Conservation (phyloP, 2,797 vertebrate genomes). For the Holocentrus rufus region DNA sequence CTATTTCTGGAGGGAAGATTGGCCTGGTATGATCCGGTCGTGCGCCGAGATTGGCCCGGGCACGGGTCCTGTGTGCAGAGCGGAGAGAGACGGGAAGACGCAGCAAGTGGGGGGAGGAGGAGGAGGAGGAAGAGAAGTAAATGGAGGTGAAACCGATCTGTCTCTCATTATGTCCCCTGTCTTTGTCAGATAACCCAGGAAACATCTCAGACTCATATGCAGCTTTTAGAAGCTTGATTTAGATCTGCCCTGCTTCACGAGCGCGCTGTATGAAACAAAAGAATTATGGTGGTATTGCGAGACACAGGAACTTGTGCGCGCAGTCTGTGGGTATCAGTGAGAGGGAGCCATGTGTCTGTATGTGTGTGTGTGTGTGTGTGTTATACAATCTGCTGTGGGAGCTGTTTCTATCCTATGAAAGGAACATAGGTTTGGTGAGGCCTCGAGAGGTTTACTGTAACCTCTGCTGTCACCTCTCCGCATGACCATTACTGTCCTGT, state of each 20-base stretch:
- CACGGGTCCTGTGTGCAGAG: constrained; percentile 60
- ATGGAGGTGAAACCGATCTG: constrained; percentile 79
- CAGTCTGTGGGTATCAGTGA: constrained; percentile 46
- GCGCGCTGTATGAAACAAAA: constrained; percentile 70
- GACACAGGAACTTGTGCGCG: constrained; percentile 62
- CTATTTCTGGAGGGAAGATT: constrained; percentile 75
- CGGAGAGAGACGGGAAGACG: constrained; percentile 49
- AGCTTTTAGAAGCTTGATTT: constrained; percentile 75
- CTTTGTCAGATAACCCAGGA: constrained; percentile 81
- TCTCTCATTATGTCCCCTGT: constrained; percentile 76
- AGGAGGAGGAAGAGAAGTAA: constrained; percentile 48
- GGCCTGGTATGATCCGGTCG: constrained; percentile 71
- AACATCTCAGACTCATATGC: constrained; percentile 70
- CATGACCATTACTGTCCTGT: constrained; percentile 32
- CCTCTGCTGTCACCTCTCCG: constrained; percentile 42
- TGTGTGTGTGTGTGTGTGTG: constrained; percentile 32
- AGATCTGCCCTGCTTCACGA: constrained; percentile 63
- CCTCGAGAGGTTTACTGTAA: constrained; percentile 34
- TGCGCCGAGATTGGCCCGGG: constrained; percentile 50
- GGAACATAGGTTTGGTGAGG: constrained; percentile 35
- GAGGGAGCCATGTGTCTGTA: constrained; percentile 47
- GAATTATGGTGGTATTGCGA: constrained; percentile 66
- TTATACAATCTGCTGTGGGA: constrained; percentile 58
- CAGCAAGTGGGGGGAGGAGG: constrained; percentile 56
- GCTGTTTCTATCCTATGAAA: constrained; percentile 50